These are phyloP conservation scores for Ochropleura plecta DNA, from an alignment of 2,888 invertebrate genomes.

Conservation along the genomic window DNA sequence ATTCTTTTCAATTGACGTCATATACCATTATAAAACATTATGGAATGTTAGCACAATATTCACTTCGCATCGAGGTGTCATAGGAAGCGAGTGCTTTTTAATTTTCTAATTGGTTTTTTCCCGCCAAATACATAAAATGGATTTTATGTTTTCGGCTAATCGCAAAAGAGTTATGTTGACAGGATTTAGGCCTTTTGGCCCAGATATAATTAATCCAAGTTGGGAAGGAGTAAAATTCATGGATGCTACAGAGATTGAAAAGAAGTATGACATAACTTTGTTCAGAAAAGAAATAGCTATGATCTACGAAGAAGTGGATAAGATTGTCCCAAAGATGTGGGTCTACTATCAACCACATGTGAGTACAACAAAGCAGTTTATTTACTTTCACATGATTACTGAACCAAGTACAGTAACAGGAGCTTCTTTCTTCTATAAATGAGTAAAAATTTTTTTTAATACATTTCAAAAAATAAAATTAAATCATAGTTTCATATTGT, in stretches of 20 bases:
- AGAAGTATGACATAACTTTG: not conserved
- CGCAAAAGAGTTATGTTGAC: slow-evolving; percentile 89
- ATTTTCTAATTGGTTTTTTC: not conserved
- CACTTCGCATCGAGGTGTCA: not conserved
- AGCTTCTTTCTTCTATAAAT: not conserved
- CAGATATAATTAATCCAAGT: slow-evolving; percentile 93
- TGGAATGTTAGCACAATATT: not conserved
- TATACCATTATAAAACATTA: not conserved
- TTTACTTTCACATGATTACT: not conserved
- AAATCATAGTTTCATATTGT: no score
- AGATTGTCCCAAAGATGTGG: slow-evolving; percentile 1
- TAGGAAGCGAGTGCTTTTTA: not conserved
- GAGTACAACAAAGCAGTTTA: slow-evolving; percentile 18
- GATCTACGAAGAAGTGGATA: not conserved
- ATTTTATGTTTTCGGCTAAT: not conserved
- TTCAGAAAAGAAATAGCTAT: slow-evolving; percentile 74
- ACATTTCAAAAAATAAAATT: no score
- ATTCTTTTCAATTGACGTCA: slow-evolving; percentile 1
- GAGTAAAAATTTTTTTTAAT: no score
- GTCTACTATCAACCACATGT: slow-evolving; percentile 38
- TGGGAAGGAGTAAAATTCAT: slow-evolving; percentile 94
- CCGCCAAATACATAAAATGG: not conserved
- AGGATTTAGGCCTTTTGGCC: slow-evolving; percentile 95
- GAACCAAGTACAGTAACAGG: not conserved
- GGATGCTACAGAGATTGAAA: slow-evolving; percentile 63